A percentile compares a stretch with the other conserved stretches of the same genome.
phyloP scores from a whole-genome alignment of 1,140 invertebrate species.

The Bombus waltoni region DNA sequence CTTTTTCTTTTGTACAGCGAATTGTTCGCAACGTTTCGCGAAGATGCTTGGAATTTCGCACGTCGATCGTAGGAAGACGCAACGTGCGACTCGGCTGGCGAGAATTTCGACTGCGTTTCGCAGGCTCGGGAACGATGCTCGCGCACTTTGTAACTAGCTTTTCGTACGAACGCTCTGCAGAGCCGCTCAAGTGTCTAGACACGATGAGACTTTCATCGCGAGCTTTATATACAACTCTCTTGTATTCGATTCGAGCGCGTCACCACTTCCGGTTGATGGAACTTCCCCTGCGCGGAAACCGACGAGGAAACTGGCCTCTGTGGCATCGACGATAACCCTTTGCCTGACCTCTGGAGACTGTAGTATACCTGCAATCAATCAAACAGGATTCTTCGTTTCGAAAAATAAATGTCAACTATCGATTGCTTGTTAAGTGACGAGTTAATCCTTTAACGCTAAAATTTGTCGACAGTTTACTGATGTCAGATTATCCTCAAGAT shows the following conservation, averaged over 20 bases:
- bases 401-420: not conserved
- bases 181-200: not conserved
- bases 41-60: constrained; percentile 4
- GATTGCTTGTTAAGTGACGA: not conserved
- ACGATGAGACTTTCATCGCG: constrained; percentile 21
- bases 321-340: constrained; percentile 83
- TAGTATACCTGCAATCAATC: constrained; percentile 84
- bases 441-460: too few species aligned
- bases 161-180: not conserved
- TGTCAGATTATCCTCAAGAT: too few species aligned
- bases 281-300: constrained; percentile 79
- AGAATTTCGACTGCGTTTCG: not conserved
- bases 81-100: constrained; percentile 9
- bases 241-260: constrained; percentile 92
- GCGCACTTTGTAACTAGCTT: not conserved
- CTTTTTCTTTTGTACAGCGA: constrained; percentile 53
- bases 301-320: constrained; percentile 78
- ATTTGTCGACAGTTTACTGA: too few species aligned
- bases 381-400: constrained; percentile 6
- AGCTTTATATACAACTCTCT: constrained; percentile 92
- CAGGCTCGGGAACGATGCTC: not conserved
- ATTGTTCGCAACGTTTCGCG: constrained; percentile 23
- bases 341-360: constrained; percentile 86
- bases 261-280: constrained; percentile 89
- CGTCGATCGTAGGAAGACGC: constrained; percentile 49